Percentiles rank a stretch among this genome's conserved stretches.
These are phyloP conservation scores for Epirrhoe tristata DNA, from an alignment of 2,888 invertebrate species.

Conservation along the genomic window DNA sequence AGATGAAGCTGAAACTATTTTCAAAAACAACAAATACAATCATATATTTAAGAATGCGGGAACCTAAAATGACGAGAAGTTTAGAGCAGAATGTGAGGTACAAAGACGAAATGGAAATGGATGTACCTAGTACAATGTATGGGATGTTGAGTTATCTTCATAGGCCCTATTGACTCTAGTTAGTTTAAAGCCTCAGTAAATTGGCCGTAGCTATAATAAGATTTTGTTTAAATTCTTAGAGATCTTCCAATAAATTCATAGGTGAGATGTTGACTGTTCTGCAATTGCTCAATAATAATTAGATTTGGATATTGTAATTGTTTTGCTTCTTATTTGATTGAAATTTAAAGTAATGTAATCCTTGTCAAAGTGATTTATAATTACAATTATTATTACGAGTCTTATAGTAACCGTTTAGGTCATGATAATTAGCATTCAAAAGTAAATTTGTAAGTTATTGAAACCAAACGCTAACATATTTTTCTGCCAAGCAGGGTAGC, in stretches of 20 bases:
- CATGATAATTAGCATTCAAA: slow-evolving; percentile 6
- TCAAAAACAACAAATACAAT: neutral
- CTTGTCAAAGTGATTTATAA: neutral
- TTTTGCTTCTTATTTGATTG: neutral
- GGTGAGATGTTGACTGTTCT: neutral
- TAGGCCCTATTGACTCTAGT: slow-evolving; percentile 24
- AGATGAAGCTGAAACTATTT: neutral
- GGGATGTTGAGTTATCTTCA: slow-evolving; percentile 15
- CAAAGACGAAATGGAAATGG: neutral
- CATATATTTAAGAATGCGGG: neutral
- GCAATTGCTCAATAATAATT: no score
- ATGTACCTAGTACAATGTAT: slow-evolving; percentile 6
- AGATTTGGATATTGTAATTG: no score
- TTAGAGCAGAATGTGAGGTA: neutral
- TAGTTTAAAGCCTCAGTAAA: slow-evolving; percentile 1
- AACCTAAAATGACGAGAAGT: neutral
- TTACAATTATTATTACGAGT: slow-evolving; percentile 8
- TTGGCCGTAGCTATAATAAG: neutral
- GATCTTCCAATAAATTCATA: slow-evolving; percentile 16
- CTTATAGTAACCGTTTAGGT: neutral
- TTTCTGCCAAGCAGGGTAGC: slow-evolving; percentile 75
- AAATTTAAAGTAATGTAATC: neutral
- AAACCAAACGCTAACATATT: slow-evolving; percentile 36
- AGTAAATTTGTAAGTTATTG: neutral
- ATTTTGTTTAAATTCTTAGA: slow-evolving; percentile 3